These are phyloP conservation scores for Philaethria dido DNA, from an alignment of 2,888 invertebrate species.

Conservation along the genomic window DNA sequence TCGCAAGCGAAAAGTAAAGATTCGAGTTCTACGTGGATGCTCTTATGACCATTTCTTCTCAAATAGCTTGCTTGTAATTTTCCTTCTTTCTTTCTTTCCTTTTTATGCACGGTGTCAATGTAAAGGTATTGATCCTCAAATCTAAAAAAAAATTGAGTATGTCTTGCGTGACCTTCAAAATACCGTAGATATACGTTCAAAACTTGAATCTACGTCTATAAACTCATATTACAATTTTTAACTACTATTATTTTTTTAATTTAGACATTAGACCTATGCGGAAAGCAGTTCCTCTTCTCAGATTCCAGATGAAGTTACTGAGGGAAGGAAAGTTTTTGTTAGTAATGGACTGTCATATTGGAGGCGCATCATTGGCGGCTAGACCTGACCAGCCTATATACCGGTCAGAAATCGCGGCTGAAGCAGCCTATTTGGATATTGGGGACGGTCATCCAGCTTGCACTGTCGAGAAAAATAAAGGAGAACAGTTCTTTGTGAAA, in stretches of 20 bases:
- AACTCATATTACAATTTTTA: background rate
- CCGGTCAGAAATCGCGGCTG: constrained; percentile 52
- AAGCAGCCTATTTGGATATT: constrained; percentile 49
- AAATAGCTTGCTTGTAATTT: too few species aligned
- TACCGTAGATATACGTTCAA: too few species aligned
- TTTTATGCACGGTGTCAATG: too few species aligned
- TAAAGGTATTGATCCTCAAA: too few species aligned
- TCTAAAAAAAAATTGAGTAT: too few species aligned
- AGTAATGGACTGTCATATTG: constrained; percentile 61
- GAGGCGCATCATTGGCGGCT: constrained; percentile 45
- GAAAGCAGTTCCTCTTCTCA: constrained; percentile 57
- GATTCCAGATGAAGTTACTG: constrained; percentile 63
- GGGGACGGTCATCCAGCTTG: constrained; percentile 60
- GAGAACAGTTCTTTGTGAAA: constrained; percentile 48
- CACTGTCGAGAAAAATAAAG: constrained; percentile 49
- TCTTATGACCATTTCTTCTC: too few species aligned
- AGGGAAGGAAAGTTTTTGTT: constrained; percentile 59
- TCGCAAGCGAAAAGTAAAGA: too few species aligned
- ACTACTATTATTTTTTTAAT: constrained; percentile 30
- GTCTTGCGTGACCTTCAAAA: too few species aligned
- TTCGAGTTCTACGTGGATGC: too few species aligned
- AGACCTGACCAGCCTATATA: constrained; percentile 47
- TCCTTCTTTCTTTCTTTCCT: too few species aligned
- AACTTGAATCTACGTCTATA: background rate
- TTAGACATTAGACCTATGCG: constrained; percentile 56